Conservation (phyloP, 2,797 vertebrate species). For the Sebastes kiyomatsui region DNA sequence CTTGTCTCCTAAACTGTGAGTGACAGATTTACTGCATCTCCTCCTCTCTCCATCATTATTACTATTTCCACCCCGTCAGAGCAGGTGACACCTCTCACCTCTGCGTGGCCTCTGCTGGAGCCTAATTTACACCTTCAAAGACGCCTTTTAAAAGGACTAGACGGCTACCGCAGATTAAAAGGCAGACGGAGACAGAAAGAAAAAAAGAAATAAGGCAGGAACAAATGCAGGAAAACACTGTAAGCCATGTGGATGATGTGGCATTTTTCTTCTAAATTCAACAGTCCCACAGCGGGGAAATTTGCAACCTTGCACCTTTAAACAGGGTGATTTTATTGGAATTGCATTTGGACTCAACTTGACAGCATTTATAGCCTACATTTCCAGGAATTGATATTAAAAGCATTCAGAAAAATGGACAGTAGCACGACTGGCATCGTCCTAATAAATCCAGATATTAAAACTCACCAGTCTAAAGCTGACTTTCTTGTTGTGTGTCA, state of each 20-base stretch:
- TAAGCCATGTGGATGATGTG: background rate
- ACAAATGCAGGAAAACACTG: background rate
- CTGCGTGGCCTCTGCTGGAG: background rate
- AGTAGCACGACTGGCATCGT: background rate
- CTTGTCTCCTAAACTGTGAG: background rate
- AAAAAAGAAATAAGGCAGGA: background rate
- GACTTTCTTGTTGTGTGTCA: background rate
- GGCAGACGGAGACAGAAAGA: background rate
- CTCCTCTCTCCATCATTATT: background rate
- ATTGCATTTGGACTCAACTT: too few species aligned
- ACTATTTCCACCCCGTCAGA: constrained; percentile 17
- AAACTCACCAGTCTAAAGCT: background rate
- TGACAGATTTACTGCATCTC: constrained; percentile 23
- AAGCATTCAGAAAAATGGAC: background rate
- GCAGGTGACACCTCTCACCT: constrained; percentile 31
- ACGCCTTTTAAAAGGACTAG: background rate
- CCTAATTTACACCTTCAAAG: constrained; percentile 44
- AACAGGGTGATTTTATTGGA: too few species aligned
- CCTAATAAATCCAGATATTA: background rate
- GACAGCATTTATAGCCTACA: background rate
- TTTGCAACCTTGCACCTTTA: too few species aligned
- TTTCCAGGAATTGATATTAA: background rate
- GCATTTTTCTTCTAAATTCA: background rate
- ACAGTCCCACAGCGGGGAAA: background rate
- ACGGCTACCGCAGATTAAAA: background rate